Evolutionary conservation across 1,140 invertebrate species (phyloP), one percentile per base, ranked within the genome.

Genomic region (Brachionus koreanus): DNA sequence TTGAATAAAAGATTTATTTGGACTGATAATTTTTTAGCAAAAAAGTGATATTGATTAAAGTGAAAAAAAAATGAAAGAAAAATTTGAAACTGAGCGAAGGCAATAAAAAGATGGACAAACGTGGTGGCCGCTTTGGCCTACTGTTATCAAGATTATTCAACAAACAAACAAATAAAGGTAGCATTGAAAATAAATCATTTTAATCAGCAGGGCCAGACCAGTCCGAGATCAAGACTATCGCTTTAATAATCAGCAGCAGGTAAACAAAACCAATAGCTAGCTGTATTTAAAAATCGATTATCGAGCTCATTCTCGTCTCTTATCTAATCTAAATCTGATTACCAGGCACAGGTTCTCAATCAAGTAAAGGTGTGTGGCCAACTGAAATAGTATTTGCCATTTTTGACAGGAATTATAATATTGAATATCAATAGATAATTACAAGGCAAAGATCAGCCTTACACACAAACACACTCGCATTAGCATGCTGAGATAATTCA

Each of bases 371-470:
- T 33, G 35, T 33, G 65, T 69, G 25, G 46, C 19, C 16, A 57
- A 23, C 16, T 5, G 19, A 57, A 57, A 19, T 57, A 57, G 5
- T 29, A 29, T 25, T 69, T 39, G 65, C 65, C 29, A 29, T 29
- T 39, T 69, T 69, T 12, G 5, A 37, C 33, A 39, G 65, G 35
- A 69, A 69, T 69, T 69, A 69, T 42, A 69, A 12, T 69, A 69
- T 69, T 37, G 35, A 69, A 69, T 69, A 69, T 69, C 65, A 69
- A 69, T 2, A 69, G 65, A 69, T 69, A 69, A 69, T 69, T 69
- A 69, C 65, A 69, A 42, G 65, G 39, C 35, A 37, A 33, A 33
- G 63, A 65, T 65, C 63, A 65, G 63, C 63, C 25, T 10, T 33
- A 12, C 25, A 1, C 12, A 13, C 7, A 33, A 65, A 12, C 25